Base-by-base conservation (phyloP, 2,797 vertebrate species). In the Rhodeus uyekii region DNA sequence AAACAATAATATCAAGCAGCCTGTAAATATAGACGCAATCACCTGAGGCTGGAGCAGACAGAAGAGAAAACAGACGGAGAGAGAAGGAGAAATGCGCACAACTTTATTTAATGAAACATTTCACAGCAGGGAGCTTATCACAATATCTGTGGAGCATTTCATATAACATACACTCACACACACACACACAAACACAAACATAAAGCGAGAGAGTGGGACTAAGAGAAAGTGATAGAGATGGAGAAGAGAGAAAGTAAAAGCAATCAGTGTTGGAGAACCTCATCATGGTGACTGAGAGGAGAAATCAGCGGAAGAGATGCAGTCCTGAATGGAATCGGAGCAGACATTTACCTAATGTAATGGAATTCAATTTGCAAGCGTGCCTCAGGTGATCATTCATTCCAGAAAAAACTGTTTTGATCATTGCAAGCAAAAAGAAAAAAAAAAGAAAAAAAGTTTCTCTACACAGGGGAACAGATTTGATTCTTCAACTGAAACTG, bases 241-340 rank as follows among this genome's bases (percentile, higher is more conserved):
- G 55, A 67, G 38, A 63, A 69, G 71, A 55, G 46, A 68, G 38
- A 75, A 80, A 83, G 44, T n/a, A 39, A 68, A 76, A 46, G n/a
- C 14, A 79, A 81, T 83, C 77, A 76, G 72, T 39, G 67, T 76
- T 80, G 72, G 61, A 86, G 84, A 83, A 79, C 74, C 82, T 61
- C 85, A 87, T 87, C 90, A 86, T 83, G 84, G 50, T 68, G 77
- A 83, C 86, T 42, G 83, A 71, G 67, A 69, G 72, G 48, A 76
- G 48, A 75, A 83, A 63, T 38, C 67, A 88, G 58, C 39, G 1
- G 19, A 78, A 27, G 76, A 75, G 80, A 82, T 74, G 69, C 75
- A 85, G 53, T 78, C 86, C 80, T 86, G 86, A 77, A 78, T 72
- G 79, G 82, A 87, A 81, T 65, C 32, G 65, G 55, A 84, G 63